These are phyloP conservation scores for Delichon dasypus DNA, from an alignment of 2,797 vertebrate species.

Conservation along the genomic window DNA sequence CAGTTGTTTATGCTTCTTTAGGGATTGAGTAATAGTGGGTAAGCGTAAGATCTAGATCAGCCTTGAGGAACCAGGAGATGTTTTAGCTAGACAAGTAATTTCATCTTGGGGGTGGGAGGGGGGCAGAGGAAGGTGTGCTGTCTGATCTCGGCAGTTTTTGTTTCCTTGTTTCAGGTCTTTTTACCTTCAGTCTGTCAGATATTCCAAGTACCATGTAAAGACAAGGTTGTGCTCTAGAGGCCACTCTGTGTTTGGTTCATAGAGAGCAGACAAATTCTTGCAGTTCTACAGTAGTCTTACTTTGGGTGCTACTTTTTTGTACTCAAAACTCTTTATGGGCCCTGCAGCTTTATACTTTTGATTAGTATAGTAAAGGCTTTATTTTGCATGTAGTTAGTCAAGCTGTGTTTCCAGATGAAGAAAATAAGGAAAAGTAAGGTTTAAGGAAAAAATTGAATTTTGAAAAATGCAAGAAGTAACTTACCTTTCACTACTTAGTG, in stretches of 20 bases:
- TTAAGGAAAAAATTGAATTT: neutral
- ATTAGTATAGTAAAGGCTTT: neutral
- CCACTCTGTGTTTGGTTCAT: neutral
- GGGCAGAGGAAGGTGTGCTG: neutral
- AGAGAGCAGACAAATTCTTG: neutral
- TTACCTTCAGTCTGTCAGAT: neutral
- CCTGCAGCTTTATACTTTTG: neutral
- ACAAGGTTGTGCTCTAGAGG: neutral
- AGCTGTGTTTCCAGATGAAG: neutral
- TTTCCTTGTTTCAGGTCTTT: neutral
- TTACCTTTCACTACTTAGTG: neutral
- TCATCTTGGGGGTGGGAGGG: neutral
- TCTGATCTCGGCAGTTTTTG: neutral
- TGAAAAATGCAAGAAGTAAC: neutral
- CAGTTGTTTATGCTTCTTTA: neutral
- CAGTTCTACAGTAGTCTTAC: neutral
- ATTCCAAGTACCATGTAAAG: neutral
- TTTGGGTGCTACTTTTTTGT: neutral
- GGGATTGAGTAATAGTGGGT: neutral
- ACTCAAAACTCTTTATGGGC: neutral
- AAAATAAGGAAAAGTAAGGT: neutral
- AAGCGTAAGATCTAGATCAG: neutral
- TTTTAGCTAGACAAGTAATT: neutral
- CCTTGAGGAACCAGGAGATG: neutral
- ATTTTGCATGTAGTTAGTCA: neutral